Percentiles rank a stretch among this genome's conserved stretches.
These are phyloP conservation scores for Tringa solitaria DNA, from an alignment of 2,113 vertebrate genomes.

Conservation along the genomic window DNA sequence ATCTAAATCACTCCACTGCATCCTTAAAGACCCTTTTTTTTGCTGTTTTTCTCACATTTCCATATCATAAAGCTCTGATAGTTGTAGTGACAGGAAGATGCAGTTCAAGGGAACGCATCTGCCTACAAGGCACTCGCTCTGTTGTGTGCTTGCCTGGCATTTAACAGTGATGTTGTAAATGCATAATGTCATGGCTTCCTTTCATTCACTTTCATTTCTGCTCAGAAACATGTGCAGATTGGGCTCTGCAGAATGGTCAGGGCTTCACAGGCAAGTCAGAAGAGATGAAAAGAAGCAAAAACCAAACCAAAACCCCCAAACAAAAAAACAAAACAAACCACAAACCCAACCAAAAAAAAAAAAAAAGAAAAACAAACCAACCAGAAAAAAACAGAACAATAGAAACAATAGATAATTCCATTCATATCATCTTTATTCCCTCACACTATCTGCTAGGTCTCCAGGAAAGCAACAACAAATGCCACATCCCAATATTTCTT, in stretches of 20 bases:
- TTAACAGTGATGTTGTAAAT: background rate
- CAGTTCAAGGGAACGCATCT: background rate
- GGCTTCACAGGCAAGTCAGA: background rate
- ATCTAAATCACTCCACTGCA: background rate
- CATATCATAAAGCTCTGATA: background rate
- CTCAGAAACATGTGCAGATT: background rate
- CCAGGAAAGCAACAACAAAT: background rate
- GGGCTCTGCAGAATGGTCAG: background rate
- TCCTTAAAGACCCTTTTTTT: background rate
- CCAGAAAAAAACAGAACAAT: no score
- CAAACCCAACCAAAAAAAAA: background rate
- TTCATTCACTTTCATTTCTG: conserved; percentile 21
- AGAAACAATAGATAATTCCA: background rate
- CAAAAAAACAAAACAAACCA: background rate
- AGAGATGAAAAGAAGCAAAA: background rate
- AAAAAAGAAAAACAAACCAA: background rate
- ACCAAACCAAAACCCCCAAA: background rate
- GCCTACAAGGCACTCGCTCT: background rate
- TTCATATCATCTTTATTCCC: background rate
- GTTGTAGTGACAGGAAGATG: background rate
- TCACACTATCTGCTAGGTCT: background rate
- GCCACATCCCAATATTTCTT: fast-evolving
- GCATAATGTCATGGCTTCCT: background rate
- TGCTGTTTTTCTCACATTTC: background rate
- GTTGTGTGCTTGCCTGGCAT: background rate